These are phyloP conservation scores for Podocnemis expansa DNA, from an alignment of 2,113 vertebrate genomes.

Conservation along the genomic window DNA sequence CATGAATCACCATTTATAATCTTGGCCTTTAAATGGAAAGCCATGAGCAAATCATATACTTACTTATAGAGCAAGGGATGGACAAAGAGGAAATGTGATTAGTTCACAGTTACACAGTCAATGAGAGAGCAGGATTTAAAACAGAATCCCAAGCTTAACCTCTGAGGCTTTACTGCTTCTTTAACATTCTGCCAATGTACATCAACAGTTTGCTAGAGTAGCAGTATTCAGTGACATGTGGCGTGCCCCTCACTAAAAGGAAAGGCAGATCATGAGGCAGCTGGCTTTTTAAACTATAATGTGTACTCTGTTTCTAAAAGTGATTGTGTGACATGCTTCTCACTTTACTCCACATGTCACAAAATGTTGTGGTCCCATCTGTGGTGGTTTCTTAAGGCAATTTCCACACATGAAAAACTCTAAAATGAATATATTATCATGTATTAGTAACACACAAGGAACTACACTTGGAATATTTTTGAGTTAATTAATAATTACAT, in stretches of 20 bases:
- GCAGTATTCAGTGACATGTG: background rate
- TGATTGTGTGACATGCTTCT: background rate
- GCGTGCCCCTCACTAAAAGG: background rate
- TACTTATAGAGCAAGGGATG: accelerated
- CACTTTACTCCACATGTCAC: background rate
- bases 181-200: background rate
- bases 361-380: background rate
- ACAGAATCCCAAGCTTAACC: background rate
- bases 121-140: background rate
- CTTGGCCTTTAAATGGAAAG: background rate
- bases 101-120: background rate
- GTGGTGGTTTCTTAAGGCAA: background rate
- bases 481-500: background rate
- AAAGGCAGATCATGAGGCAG: background rate
- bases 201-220: background rate
- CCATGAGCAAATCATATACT: background rate
- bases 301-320: background rate
- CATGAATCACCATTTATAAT: background rate
- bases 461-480: background rate
- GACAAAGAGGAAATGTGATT: background rate
- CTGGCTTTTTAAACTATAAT: background rate
- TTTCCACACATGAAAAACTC: background rate
- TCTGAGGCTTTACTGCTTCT: background rate
- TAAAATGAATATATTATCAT: background rate
- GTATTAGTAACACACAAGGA: background rate